Conservation (phyloP, 2,888 invertebrate species). For the Slavum lentiscoides region DNA sequence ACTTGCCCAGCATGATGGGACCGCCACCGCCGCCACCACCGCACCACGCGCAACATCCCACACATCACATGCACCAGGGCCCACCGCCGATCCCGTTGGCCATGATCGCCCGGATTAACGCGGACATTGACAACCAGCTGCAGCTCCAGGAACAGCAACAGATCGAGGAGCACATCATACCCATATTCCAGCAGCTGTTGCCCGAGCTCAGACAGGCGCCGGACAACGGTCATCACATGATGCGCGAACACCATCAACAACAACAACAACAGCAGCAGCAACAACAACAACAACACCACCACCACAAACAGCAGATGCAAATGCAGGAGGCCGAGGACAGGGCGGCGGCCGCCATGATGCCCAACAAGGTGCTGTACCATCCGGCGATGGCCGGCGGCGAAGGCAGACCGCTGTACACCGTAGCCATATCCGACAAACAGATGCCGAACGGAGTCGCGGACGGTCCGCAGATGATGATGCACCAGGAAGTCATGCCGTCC, state of each 20-base stretch:
- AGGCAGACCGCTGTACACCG: constrained; percentile 55
- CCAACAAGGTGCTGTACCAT: constrained; percentile 54
- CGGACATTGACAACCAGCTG: constrained; percentile 57
- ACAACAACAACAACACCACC: constrained; percentile 54
- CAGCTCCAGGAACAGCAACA: constrained; percentile 60
- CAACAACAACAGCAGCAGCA: constrained; percentile 53
- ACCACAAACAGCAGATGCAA: neutral
- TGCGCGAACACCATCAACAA: constrained; percentile 55
- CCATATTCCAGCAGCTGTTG: constrained; percentile 55
- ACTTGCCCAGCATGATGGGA: constrained; percentile 54
- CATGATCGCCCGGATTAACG: constrained; percentile 58
- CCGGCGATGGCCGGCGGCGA: constrained; percentile 52
- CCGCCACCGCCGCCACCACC: constrained; percentile 54
- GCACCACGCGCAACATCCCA: constrained; percentile 33
- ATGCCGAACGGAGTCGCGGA: constrained; percentile 50
- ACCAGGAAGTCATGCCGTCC: constrained; percentile 56
- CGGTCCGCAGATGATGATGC: constrained; percentile 34
- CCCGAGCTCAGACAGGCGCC: constrained; percentile 45
- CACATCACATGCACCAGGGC: constrained; percentile 28
- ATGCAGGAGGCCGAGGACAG: constrained; percentile 50
- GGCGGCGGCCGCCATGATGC: constrained; percentile 19
- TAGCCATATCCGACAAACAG: constrained; percentile 57
- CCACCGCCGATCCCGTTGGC: constrained; percentile 49
- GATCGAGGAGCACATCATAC: constrained; percentile 57
- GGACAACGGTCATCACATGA: constrained; percentile 22